Conservation (phyloP, 1,140 invertebrate species). For the Batillaria attramentaria region DNA sequence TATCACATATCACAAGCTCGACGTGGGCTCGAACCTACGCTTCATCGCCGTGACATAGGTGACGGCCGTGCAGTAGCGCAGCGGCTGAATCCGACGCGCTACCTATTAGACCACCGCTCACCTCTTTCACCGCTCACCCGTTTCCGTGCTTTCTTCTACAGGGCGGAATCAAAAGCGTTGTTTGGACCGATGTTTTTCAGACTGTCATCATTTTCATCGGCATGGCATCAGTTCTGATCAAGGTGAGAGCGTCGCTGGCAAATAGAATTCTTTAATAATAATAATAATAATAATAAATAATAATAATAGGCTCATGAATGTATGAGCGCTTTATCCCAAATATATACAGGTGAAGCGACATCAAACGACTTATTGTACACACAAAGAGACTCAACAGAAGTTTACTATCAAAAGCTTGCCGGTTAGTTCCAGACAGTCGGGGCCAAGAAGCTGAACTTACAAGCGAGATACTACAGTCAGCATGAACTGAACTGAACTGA, state of each 20-base stretch:
- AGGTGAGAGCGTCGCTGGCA: conserved; percentile 4
- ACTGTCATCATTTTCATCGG: conserved; percentile 39
- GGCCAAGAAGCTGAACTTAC: too few relatives aligned
- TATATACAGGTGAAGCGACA: neutral
- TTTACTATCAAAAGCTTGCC: neutral
- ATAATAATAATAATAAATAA: neutral
- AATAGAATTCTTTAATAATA: neutral
- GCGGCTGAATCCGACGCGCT: too few relatives aligned
- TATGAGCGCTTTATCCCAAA: neutral
- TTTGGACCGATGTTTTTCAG: conserved; percentile 90
- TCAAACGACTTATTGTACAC: neutral
- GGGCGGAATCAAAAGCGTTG: conserved; percentile 94
- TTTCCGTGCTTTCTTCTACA: conserved; percentile 71
- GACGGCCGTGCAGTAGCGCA: too few relatives aligned
- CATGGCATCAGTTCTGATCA: conserved; percentile 28
- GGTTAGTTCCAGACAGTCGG: neutral
- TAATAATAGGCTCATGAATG: neutral
- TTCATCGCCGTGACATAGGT: too few relatives aligned
- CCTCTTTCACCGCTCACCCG: too few relatives aligned
- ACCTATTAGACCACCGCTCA: too few relatives aligned
- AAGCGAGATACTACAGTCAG: too few relatives aligned
- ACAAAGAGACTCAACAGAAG: neutral
- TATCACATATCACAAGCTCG: too few relatives aligned
- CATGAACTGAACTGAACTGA: too few relatives aligned
- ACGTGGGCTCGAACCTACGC: too few relatives aligned